Conservation (phyloP, 2,797 vertebrate genomes). For the Anguilla megastoma region DNA sequence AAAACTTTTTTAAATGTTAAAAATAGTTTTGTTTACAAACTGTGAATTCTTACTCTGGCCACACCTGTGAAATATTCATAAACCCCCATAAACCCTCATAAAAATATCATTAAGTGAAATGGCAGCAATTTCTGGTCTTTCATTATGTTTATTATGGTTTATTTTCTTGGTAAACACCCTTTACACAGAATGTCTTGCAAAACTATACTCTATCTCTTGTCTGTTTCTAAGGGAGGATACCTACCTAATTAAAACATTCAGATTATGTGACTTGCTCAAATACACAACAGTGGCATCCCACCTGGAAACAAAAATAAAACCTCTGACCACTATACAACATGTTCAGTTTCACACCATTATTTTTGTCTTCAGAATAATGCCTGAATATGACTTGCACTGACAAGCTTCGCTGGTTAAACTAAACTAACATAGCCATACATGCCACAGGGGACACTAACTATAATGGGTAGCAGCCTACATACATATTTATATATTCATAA, state of each 20-base stretch:
- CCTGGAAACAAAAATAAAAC: too few species aligned
- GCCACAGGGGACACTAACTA: neutral
- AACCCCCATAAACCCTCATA: too few species aligned
- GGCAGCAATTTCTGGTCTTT: too few species aligned
- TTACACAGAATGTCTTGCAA: neutral
- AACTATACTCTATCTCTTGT: neutral
- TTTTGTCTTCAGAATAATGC: neutral
- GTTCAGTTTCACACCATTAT: neutral
- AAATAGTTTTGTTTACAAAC: neutral
- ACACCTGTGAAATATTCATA: too few species aligned
- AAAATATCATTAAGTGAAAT: too few species aligned
- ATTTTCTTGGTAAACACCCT: neutral
- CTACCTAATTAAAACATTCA: neutral
- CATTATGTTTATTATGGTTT: too few species aligned
- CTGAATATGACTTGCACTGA: neutral
- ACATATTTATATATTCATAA: slow-evolving; percentile 5
- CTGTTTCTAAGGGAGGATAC: too few species aligned
- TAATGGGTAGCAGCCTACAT: neutral
- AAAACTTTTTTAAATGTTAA: too few species aligned
- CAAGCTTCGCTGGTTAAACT: neutral
- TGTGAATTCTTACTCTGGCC: neutral
- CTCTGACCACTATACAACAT: neutral
- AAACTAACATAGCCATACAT: neutral
- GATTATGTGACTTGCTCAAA: neutral
- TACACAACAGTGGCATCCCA: too few species aligned